phyloP scores from a whole-genome alignment of 2,113 vertebrate species.

The Beaufortia kweichowensis region DNA sequence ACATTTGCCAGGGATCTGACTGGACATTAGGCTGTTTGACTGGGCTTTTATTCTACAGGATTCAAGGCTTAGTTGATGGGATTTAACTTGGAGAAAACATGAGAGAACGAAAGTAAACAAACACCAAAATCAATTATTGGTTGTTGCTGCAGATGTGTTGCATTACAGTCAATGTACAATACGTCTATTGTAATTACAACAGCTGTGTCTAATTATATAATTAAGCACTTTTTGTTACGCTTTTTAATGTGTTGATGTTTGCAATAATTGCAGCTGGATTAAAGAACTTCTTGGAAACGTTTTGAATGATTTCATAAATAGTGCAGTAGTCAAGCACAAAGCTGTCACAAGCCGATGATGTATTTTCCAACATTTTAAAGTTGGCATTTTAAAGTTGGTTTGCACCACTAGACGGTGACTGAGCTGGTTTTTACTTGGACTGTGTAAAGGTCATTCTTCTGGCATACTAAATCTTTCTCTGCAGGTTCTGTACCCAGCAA shows the following conservation, averaged over 20 bases:
- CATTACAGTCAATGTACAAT: not conserved
- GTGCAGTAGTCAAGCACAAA: not conserved
- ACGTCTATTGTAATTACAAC: not conserved
- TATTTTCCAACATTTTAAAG: conserved; percentile 23
- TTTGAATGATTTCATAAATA: not conserved
- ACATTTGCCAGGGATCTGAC: too few species aligned
- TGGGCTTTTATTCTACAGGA: not conserved
- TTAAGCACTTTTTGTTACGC: not conserved
- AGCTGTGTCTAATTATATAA: conserved; percentile 18
- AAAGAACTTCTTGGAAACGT: conserved; percentile 3
- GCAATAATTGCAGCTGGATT: conserved; percentile 22
- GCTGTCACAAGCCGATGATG: conserved; percentile 17
- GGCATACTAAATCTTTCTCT: conserved; percentile 25
- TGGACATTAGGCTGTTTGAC: too few species aligned
- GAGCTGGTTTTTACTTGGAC: conserved; percentile 29
- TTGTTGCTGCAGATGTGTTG: not conserved
- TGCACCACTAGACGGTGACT: conserved; percentile 14
- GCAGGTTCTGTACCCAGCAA: conserved; percentile 3
- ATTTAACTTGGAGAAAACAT: not conserved
- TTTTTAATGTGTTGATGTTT: conserved; percentile 1
- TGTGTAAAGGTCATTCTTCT: conserved; percentile 34
- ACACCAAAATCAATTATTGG: not conserved
- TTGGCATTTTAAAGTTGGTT: conserved; percentile 32
- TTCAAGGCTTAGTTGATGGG: not conserved
- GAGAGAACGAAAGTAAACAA: not conserved